Evolutionary conservation across 2,113 vertebrate genomes (phyloP).

Genomic region (Limanda limanda): DNA sequence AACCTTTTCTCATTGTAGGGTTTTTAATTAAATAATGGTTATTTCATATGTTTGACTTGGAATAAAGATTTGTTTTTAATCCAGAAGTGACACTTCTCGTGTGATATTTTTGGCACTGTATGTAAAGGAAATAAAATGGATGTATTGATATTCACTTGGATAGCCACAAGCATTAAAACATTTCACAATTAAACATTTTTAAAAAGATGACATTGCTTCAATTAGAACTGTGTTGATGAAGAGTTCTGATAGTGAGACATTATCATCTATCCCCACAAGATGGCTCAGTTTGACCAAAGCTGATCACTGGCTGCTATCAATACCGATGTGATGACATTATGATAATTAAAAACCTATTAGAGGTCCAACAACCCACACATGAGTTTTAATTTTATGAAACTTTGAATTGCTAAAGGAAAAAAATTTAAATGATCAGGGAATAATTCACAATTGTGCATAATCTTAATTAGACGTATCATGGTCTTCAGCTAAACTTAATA

Average conservation of each 20-base stretch:
- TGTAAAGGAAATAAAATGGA: neutral
- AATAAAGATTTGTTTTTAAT: slow-evolving; percentile 54
- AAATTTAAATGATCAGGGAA: no score
- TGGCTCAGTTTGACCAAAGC: slow-evolving; percentile 35
- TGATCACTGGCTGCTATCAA: neutral
- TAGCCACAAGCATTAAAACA: neutral
- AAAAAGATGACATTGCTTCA: neutral
- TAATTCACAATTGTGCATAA: no score
- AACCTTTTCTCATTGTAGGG: neutral
- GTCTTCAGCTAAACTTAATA: no score
- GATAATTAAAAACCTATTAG: neutral
- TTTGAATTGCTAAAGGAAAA: no score
- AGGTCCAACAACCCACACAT: neutral
- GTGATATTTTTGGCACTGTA: neutral
- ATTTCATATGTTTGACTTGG: slow-evolving; percentile 50
- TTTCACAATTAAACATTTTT: neutral
- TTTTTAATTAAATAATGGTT: slow-evolving; percentile 28
- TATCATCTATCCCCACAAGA: slow-evolving; percentile 37
- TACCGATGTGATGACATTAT: neutral
- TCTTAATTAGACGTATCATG: no score
- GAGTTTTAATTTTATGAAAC: neutral
- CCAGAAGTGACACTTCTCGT: neutral
- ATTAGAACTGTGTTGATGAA: neutral
- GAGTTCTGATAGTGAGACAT: neutral
- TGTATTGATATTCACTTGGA: neutral